Base-by-base conservation (phyloP, 2,113 vertebrate genomes). In the Gasterosteus aculeatus region DNA sequence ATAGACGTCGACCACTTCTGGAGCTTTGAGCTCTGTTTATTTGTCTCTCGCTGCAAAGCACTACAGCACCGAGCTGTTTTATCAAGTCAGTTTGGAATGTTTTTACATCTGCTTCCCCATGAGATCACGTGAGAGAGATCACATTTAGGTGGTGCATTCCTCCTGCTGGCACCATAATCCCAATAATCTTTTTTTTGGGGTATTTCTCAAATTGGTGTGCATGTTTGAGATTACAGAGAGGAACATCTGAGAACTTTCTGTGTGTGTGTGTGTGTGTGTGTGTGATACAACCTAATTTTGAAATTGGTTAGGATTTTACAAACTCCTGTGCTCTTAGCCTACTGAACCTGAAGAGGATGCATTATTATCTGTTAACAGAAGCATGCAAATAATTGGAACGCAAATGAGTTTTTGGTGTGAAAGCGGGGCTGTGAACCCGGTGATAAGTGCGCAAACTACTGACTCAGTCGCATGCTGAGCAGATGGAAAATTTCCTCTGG, bases 401-500 rank as follows among this genome's bases (percentile, higher is more conserved):
- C 1, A 0, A 39, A 18, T 49, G n/a, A 60, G 35, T 65, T 72
- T 72, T 64, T 51, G 35, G 15, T 77, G 64, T 38, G 22, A 67
- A 53, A 74, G 64, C 56, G 46, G 26, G 51, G 59, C 63, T 69
- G 49, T 56, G 77, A 82, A 62, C 38, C 44, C 1, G 10, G 42
- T 72, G 58, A 62, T 5, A 61, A 65, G 65, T 72, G 39, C 64
- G 38, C 22, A 2, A 72, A 81, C 70, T 49, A 44, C 57, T 54
- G 26, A 69, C 56, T 44, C 72, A 65, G 51, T 51, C 62, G 46
- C 69, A 18, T 64, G 44, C 41, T 33, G 42, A 80, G 39, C 65
- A 78, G 76, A 86, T 80, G 72, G 12, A 72, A 78, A 69, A 69
- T 69, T 69, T 75, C 42, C 69, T 66, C 53, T 66, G 49, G 38